Conservation (phyloP, 2,113 vertebrate genomes). For the Porphyrio hochstetteri region DNA sequence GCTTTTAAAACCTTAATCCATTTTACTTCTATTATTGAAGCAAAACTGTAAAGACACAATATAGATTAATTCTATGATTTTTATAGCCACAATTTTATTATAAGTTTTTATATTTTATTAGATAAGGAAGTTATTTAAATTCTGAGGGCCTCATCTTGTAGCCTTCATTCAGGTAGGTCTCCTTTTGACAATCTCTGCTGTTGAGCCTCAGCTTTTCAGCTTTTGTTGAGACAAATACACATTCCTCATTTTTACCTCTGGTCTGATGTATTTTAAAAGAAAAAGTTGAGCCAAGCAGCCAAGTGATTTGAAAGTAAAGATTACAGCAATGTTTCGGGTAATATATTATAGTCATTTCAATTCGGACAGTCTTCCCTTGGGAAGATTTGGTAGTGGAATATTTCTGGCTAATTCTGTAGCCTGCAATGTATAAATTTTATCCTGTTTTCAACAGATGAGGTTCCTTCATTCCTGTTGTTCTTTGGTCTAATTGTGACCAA, state of each 20-base stretch:
- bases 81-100: constrained; percentile 50
- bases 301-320: neutral
- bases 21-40: constrained; percentile 66
- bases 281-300: neutral
- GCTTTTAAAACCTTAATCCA: constrained; percentile 62
- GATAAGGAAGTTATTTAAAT: constrained; percentile 64
- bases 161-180: constrained; percentile 3
- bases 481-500: constrained; percentile 22
- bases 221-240: neutral
- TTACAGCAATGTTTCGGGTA: neutral
- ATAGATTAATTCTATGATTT: constrained; percentile 64
- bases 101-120: constrained; percentile 61
- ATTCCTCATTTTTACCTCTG: neutral
- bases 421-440: neutral
- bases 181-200: neutral
- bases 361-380: neutral
- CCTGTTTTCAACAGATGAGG: neutral
- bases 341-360: neutral
- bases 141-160: constrained; percentile 15
- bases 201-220: neutral
- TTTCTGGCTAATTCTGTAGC: neutral
- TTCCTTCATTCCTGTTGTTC: constrained; percentile 23
- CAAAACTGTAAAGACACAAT: constrained; percentile 60
- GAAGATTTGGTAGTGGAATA: neutral
- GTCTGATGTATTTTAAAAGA: neutral